phyloP scores from a whole-genome alignment of 2,113 vertebrate species.

The human (Homo sapiens) region GRCh38 chr18:41957501-41958000 shows the following conservation, averaged over 20 bases:
- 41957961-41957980: conserved; percentile 15
- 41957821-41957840: not conserved
- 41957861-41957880: not conserved
- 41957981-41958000: not conserved
- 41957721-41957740: conserved; percentile 98
- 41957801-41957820: not conserved
- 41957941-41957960: not conserved
- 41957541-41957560: not conserved
- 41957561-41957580: conserved; percentile 92
- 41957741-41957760: conserved; percentile 99
- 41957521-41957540: not conserved
- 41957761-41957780: conserved; percentile 80
- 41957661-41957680: conserved; percentile 98
- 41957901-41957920: not conserved
- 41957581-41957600: conserved; percentile 97
- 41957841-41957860: not conserved
- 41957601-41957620: conserved; percentile 96
- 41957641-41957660: conserved; percentile 96
- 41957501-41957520: not conserved
- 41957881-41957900: not conserved
- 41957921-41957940: not conserved
- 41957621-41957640: conserved; percentile 97
- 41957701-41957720: conserved; percentile 95
- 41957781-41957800: not conserved
- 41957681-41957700: conserved; percentile 98